A percentile compares a stretch with the other conserved stretches of the same genome.
phyloP scores from a whole-genome alignment of 2,113 vertebrate species.

The Cinclus cinclus region DNA sequence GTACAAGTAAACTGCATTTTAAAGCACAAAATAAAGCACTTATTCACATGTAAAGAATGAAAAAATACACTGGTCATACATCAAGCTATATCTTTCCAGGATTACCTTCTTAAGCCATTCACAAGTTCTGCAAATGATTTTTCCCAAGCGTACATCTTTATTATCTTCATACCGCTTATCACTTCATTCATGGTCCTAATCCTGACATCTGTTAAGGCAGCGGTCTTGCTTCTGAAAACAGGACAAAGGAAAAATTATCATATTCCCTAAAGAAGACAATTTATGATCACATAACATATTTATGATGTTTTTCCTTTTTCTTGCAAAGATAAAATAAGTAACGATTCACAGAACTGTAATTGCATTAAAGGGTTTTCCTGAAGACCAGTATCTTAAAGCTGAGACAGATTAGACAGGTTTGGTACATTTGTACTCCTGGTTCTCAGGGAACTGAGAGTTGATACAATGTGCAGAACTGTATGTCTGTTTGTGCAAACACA shows the following conservation, averaged over 20 bases:
- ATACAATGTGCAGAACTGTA: neutral
- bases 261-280: neutral
- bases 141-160: constrained; percentile 99
- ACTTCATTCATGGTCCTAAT: constrained; percentile 98
- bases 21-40: neutral
- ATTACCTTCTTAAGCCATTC: constrained; percentile 84
- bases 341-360: neutral
- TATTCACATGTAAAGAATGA: neutral
- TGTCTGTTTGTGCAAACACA: neutral
- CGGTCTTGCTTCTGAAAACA: constrained; percentile 82
- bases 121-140: constrained; percentile 88
- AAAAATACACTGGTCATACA: neutral
- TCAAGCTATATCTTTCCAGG: neutral
- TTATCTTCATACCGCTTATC: constrained; percentile 93
- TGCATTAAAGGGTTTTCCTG: neutral
- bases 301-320: neutral
- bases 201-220: constrained; percentile 84
- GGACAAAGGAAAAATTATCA: neutral
- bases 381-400: neutral
- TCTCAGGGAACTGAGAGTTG: neutral
- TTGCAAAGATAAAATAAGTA: neutral
- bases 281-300: neutral
- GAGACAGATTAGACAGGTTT: neutral
- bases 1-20: neutral
- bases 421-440: neutral